Evolutionary conservation across 2,113 vertebrate genomes (phyloP).

Genomic region (Amia ocellicauda): DNA sequence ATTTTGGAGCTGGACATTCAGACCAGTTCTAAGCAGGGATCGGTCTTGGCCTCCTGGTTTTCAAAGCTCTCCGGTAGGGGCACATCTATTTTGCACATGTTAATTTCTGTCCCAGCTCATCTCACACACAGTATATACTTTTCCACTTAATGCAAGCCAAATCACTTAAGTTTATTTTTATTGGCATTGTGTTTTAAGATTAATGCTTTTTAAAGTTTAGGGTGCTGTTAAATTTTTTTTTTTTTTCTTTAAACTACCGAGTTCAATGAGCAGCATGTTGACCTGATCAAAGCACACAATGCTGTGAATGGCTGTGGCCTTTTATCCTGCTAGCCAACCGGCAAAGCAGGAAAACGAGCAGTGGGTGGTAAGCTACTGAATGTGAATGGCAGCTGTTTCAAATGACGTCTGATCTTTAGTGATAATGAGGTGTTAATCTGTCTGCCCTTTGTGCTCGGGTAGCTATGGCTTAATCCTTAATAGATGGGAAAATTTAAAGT

Average conservation of each 20-base stretch:
- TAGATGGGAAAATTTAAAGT: background rate
- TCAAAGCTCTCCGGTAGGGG: too few relatives aligned
- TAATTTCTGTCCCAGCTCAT: too few relatives aligned
- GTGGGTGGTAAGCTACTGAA: slow-evolving; percentile 60
- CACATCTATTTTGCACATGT: too few relatives aligned
- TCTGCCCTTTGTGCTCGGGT: slow-evolving; percentile 33
- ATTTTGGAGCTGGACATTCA: too few relatives aligned
- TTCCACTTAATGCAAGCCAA: too few relatives aligned
- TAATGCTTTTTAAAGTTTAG: too few relatives aligned
- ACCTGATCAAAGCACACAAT: slow-evolving; percentile 73
- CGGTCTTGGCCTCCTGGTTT: too few relatives aligned
- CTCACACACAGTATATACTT: too few relatives aligned
- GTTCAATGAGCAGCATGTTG: slow-evolving; percentile 71
- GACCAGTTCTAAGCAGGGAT: too few relatives aligned
- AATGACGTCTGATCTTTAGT: slow-evolving; percentile 63
- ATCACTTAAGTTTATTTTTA: too few relatives aligned
- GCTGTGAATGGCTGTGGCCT: slow-evolving; percentile 73
- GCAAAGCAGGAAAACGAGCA: slow-evolving; percentile 49
- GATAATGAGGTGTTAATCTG: slow-evolving; percentile 61
- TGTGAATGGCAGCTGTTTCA: slow-evolving; percentile 61
- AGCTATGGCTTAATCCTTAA: slow-evolving; percentile 15
- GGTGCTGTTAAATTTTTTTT: too few relatives aligned
- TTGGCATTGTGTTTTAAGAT: too few relatives aligned
- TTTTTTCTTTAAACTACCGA: slow-evolving; percentile 79
- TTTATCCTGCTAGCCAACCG: slow-evolving; percentile 54